phyloP scores from a whole-genome alignment of 2,797 vertebrate genomes.

The Girardinus metallicus region DNA sequence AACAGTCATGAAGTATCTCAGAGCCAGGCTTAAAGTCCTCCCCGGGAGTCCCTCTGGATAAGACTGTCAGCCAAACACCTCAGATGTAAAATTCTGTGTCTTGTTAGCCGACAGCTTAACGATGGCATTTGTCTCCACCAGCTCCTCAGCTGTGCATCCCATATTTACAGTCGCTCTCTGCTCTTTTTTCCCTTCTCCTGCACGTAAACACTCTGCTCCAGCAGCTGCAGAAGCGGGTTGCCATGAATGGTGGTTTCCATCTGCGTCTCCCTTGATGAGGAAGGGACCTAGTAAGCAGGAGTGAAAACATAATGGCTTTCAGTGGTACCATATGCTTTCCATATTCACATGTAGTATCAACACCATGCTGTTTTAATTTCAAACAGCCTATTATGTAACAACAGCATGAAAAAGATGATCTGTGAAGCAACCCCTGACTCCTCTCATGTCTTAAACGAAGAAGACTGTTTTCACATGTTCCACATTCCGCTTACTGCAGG shows the following conservation, averaged over 20 bases:
- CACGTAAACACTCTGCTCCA: constrained; percentile 13
- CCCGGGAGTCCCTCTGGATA: constrained; percentile 17
- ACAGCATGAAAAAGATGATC: constrained; percentile 36
- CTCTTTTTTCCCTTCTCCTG: not conserved
- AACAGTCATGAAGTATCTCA: constrained; percentile 29
- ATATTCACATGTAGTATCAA: constrained; percentile 32
- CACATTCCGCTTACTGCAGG: constrained; percentile 26
- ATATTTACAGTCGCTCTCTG: constrained; percentile 9
- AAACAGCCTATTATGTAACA: constrained; percentile 46
- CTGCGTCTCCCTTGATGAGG: constrained; percentile 28
- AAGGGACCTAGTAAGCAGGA: constrained; percentile 41
- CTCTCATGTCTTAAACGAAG: constrained; percentile 22
- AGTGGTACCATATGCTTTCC: constrained; percentile 49
- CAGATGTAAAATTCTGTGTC: constrained; percentile 37
- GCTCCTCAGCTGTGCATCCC: constrained; percentile 28
- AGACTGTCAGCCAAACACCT: constrained; percentile 35
- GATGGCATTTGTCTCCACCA: constrained; percentile 35
- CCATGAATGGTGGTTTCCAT: constrained; percentile 41
- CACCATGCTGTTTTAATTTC: constrained; percentile 43
- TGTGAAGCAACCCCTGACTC: constrained; percentile 31
- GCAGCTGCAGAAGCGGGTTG: constrained; percentile 44
- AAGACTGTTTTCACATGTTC: constrained; percentile 35
- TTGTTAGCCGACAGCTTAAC: constrained; percentile 53
- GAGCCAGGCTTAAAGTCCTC: constrained; percentile 26
- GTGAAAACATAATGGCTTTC: constrained; percentile 20